Evolutionary conservation across 2,113 vertebrate genomes (phyloP).

Genomic region (Probosciger aterrimus): DNA sequence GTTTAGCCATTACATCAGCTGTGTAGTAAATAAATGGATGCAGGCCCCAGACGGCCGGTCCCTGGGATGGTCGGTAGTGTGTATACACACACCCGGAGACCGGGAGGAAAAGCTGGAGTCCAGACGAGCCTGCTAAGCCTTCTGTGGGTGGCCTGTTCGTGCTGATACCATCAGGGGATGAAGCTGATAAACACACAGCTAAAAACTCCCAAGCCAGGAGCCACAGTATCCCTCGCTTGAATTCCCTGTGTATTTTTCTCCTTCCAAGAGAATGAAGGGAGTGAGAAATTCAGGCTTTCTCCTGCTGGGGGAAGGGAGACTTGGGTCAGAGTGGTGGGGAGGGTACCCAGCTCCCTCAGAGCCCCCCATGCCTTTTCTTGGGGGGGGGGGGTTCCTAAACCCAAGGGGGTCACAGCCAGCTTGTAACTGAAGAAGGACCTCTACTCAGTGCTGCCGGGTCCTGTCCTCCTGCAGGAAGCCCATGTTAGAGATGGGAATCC

Average conservation of each 20-base stretch:
- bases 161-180: slow-evolving; percentile 59
- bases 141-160: slow-evolving; percentile 70
- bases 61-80: slow-evolving; percentile 9
- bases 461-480: fast-evolving
- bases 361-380: not conserved
- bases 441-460: not conserved
- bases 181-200: slow-evolving; percentile 65
- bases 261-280: slow-evolving; percentile 31
- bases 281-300: slow-evolving; percentile 18
- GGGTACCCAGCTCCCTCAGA: not conserved
- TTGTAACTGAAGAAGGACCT: not conserved
- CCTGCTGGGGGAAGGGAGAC: not conserved
- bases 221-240: not conserved
- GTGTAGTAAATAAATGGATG: slow-evolving; percentile 62
- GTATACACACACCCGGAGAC: slow-evolving; percentile 3
- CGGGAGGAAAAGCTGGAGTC: slow-evolving; percentile 40
- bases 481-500: not conserved
- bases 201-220: slow-evolving; percentile 55
- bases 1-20: slow-evolving; percentile 65
- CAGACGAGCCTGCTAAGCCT: slow-evolving; percentile 58
- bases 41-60: slow-evolving; percentile 48
- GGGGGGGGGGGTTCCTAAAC: not conserved
- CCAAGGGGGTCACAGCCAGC: fast-evolving
- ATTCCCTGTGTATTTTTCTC: slow-evolving; percentile 35
- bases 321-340: not conserved